Percentiles rank a stretch among this genome's conserved stretches.
phyloP scores from a whole-genome alignment of 2,888 invertebrate species.

The Acrocyrtus sp. region DNA sequence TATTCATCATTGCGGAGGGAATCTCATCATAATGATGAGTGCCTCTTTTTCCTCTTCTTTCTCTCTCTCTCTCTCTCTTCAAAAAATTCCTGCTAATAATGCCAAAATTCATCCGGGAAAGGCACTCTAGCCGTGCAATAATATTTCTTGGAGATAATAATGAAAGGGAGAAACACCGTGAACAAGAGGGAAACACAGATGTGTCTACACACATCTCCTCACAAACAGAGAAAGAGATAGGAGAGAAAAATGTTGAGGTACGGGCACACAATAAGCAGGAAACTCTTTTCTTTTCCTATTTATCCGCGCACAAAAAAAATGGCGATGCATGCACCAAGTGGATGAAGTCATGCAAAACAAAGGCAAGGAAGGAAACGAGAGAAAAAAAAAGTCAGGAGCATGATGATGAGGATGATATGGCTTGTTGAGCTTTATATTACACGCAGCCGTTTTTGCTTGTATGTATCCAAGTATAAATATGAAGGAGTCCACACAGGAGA shows the following conservation, averaged over 20 bases:
- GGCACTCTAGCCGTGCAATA: not conserved
- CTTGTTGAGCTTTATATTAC: conserved; percentile 45
- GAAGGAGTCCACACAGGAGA: not conserved
- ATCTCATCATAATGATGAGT: not conserved
- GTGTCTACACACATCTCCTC: not conserved
- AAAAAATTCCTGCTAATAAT: not conserved
- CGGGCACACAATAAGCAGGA: not conserved
- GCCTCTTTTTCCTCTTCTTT: not conserved
- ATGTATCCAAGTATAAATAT: conserved; percentile 17
- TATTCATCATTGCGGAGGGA: not conserved
- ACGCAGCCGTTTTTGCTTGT: not conserved
- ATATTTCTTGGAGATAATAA: not conserved
- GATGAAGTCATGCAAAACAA: conserved; percentile 56
- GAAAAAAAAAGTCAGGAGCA: conserved; percentile 44
- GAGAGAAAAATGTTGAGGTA: not conserved
- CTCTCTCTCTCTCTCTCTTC: too few relatives aligned
- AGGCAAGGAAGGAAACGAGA: conserved; percentile 36
- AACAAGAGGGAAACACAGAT: not conserved
- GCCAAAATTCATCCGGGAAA: too few relatives aligned
- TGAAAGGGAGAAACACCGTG: not conserved
- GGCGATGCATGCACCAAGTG: conserved; percentile 36
- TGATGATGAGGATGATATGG: conserved; percentile 47
- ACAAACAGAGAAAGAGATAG: too few relatives aligned
- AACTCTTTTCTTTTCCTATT: not conserved
- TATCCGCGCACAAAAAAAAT: conserved; percentile 15